Evolutionary conservation across 2,113 vertebrate genomes (phyloP).

Genomic region (Grammomys dolichurus): DNA sequence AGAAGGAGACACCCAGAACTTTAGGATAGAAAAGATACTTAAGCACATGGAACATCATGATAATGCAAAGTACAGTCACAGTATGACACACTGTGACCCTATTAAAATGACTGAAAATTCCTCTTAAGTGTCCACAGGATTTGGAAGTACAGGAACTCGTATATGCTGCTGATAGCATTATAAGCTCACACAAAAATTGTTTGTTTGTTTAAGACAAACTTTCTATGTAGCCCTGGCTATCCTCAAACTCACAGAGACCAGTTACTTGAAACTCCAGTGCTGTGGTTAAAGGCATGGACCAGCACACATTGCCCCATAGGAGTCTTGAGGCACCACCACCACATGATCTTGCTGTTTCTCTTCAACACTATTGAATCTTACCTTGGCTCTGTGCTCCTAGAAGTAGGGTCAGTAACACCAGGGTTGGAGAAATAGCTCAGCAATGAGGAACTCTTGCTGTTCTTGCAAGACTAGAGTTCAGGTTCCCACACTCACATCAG

Average conservation of each 20-base stretch:
- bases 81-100: neutral
- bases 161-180: neutral
- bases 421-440: neutral
- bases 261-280: neutral
- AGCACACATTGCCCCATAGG: neutral
- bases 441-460: neutral
- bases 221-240: neutral
- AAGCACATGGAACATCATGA: neutral
- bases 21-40: neutral
- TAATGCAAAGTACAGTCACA: neutral
- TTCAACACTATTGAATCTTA: neutral
- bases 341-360: neutral
- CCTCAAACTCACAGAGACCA: neutral
- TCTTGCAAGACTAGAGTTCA: neutral
- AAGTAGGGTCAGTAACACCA: neutral
- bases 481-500: neutral
- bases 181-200: neutral
- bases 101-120: neutral
- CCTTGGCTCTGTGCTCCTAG: neutral
- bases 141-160: neutral
- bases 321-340: neutral
- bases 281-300: neutral
- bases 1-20: neutral
- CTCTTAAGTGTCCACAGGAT: neutral
- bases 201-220: neutral